Evolutionary conservation across 2,113 vertebrate genomes (phyloP), one percentile per base, ranked within the genome.

Genomic region (Campylomormyrus numenius): DNA sequence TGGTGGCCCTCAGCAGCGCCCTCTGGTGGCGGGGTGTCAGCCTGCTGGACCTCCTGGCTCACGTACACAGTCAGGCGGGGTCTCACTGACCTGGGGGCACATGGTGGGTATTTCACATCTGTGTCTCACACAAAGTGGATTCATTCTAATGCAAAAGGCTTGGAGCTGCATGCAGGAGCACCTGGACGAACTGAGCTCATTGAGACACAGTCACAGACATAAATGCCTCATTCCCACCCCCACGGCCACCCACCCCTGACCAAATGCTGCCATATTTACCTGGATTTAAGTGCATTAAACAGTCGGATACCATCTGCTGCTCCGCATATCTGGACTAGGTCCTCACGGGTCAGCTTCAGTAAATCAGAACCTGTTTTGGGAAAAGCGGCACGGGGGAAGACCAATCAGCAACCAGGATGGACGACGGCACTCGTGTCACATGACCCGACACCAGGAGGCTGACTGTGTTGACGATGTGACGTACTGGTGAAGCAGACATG

Each of bases 241-340:
- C 1, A 49, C 80, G 0, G 4, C 77, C 77, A 45, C 45, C 3
- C 15, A 24, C 21, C 46, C 24, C 3, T 21, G 39, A 9, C 0
- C 80, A 24, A 48, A 13, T 9, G 6, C 24, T 24, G 27, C 49
- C 85, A 27, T 35, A n/a, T 35, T 91, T 94, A 98, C 98, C 97
- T 98, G 94, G 97, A 97, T 96, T 98, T 98, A 93, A 98, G 97
- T 93, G 97, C 97, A 94, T 98, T 98, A 92, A 97, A 98, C 46
- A 98, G 97, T 95, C 97, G 96, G 96, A 98, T 98, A 66, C 97
- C 98, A 92, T 98, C 97, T 48, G 98, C 97, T 19, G 97, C 95
- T 92, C 98, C 98, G 95, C 98, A 98, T 93, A 98, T 98, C 93
- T 98, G 97, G 92, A 98, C 96, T 93, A 98, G 95, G 93, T 98